A percentile compares a stretch with the other conserved stretches of the same genome.
These are phyloP conservation scores for Poecile atricapillus DNA, from an alignment of 2,113 vertebrate genomes.

Conservation along the genomic window DNA sequence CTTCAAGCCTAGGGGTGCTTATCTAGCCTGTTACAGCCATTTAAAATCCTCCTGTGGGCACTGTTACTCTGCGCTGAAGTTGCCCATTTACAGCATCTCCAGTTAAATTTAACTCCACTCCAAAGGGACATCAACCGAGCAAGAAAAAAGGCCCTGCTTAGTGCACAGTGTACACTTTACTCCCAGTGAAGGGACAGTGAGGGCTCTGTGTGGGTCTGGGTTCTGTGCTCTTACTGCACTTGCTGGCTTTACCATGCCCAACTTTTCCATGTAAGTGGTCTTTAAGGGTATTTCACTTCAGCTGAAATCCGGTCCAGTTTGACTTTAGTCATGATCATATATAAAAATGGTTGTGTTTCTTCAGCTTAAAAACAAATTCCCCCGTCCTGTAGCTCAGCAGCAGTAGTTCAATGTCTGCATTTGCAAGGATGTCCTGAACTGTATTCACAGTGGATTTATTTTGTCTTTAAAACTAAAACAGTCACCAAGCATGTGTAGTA, in stretches of 20 bases:
- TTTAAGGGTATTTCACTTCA: not conserved
- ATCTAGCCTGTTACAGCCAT: not conserved
- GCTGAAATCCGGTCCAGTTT: not conserved
- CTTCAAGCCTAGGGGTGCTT: not conserved
- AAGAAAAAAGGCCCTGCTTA: not conserved
- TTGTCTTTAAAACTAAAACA: not conserved
- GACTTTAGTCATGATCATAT: not conserved
- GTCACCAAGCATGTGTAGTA: not conserved
- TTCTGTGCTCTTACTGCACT: not conserved
- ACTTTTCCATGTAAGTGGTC: not conserved
- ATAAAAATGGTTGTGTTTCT: not conserved
- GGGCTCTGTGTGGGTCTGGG: not conserved
- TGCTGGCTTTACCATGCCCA: not conserved
- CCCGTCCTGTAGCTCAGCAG: not conserved
- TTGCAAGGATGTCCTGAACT: not conserved
- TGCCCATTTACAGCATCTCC: not conserved
- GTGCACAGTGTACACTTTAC: accelerated
- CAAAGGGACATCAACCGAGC: not conserved
- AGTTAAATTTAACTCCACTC: not conserved
- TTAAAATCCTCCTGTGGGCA: not conserved
- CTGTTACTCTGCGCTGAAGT: not conserved
- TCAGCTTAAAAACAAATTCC: not conserved
- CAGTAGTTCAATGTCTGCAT: not conserved
- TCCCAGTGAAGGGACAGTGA: not conserved
- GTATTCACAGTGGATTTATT: not conserved